Evolutionary conservation across 2,797 vertebrate genomes (phyloP).

Genomic region (Falco naumanni): DNA sequence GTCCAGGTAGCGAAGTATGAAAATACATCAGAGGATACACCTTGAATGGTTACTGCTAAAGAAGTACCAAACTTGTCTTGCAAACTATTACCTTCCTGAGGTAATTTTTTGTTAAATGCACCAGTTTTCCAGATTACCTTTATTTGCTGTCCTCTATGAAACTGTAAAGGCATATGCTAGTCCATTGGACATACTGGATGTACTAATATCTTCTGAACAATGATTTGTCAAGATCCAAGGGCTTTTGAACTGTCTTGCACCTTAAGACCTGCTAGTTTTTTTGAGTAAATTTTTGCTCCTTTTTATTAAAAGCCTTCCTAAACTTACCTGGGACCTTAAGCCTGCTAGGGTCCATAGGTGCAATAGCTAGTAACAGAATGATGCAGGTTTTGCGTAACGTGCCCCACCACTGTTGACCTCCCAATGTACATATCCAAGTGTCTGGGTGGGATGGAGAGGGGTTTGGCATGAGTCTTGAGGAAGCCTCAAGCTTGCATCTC

Average conservation of each 20-base stretch:
- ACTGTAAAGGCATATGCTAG: rapidly evolving
- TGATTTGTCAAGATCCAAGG: neutral
- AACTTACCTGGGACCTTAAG: neutral
- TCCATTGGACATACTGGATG: neutral
- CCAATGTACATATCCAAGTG: neutral
- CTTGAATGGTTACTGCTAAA: neutral
- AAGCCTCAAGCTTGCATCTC: neutral
- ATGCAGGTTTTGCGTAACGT: neutral
- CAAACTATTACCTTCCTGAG: neutral
- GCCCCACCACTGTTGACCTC: neutral
- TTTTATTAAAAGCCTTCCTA: neutral
- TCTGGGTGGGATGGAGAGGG: no score
- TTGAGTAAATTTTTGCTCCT: neutral
- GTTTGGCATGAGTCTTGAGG: neutral
- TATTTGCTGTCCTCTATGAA: neutral
- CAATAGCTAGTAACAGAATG: neutral
- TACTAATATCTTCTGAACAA: neutral
- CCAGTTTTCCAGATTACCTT: neutral
- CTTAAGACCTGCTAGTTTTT: neutral
- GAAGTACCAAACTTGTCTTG: neutral
- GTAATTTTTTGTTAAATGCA: neutral
- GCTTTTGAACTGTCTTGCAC: neutral
- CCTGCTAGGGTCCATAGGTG: neutral
- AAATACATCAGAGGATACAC: neutral
- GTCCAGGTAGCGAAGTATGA: neutral